phyloP scores from a whole-genome alignment of 35 echinoderm and acorn worm species.

The Ophiothrix spiculata region DNA sequence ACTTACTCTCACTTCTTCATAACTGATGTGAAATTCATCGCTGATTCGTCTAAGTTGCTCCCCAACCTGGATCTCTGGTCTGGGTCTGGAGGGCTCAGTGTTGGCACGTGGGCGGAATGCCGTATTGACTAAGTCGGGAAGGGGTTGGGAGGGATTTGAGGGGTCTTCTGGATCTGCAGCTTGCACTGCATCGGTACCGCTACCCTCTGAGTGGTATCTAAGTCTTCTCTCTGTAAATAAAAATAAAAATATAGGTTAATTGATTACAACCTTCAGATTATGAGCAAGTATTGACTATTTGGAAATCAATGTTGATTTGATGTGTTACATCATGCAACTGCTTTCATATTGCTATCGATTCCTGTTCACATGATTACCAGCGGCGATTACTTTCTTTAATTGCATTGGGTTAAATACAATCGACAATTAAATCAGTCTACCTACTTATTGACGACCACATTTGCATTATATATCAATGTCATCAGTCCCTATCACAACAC shows the following conservation, averaged over 20 bases:
- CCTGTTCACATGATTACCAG: too few relatives aligned
- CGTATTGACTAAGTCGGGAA: constrained; percentile 60
- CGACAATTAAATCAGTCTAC: too few relatives aligned
- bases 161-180: constrained; percentile 7
- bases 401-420: too few relatives aligned
- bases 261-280: neutral
- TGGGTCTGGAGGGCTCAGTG: constrained; percentile 50
- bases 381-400: too few relatives aligned
- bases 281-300: neutral
- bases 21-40: constrained; percentile 56
- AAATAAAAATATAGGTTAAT: neutral
- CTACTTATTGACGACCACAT: too few relatives aligned
- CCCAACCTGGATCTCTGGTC: constrained; percentile 48
- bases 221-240: constrained; percentile 21
- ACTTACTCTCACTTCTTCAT: constrained; percentile 18
- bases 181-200: constrained; percentile 15
- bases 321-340: too few relatives aligned
- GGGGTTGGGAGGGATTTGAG: neutral
- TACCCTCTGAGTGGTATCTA: constrained; percentile 47
- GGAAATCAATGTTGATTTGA: neutral
- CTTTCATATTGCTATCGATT: too few relatives aligned
- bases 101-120: constrained; percentile 58
- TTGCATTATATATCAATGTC: too few relatives aligned
- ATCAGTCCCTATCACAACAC: neutral
- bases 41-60: constrained; percentile 61